Conservation (phyloP, 1,140 invertebrate species). For the Macrocentrus cingulum region DNA sequence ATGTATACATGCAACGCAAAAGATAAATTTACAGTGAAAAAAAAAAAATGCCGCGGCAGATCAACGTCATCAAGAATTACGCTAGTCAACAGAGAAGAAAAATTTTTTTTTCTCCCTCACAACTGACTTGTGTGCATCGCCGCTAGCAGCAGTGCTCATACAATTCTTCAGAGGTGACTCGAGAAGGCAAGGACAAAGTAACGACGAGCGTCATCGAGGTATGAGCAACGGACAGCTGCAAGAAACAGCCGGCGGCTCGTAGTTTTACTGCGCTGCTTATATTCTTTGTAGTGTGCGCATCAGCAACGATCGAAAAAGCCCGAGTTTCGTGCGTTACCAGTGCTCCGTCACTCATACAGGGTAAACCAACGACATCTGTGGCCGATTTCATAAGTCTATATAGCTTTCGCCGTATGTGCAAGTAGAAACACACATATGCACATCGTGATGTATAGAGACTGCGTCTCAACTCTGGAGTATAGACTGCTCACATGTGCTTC, state of each 20-base stretch:
- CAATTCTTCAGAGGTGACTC: background rate
- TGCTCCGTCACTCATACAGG: too few species aligned
- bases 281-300: background rate
- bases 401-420: conserved; percentile 6
- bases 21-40: background rate
- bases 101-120: too few species aligned
- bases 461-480: conserved; percentile 11
- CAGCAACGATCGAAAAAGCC: too few species aligned
- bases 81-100: too few species aligned
- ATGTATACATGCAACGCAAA: conserved; percentile 3
- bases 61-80: too few species aligned
- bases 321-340: too few species aligned
- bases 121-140: background rate
- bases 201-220: background rate
- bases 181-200: background rate
- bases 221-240: conserved; percentile 35
- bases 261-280: background rate
- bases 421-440: background rate
- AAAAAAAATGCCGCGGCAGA: background rate
- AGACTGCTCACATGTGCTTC: conserved; percentile 24
- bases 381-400: background rate
- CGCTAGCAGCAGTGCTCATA: background rate
- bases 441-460: conserved; percentile 8
- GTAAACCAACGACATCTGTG: conserved; percentile 8
- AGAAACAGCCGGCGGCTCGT: conserved; percentile 37